A percentile compares a stretch with the other conserved stretches of the same genome.
Conservation (phyloP, 2,113 vertebrate species). For the Mungos mungo region DNA sequence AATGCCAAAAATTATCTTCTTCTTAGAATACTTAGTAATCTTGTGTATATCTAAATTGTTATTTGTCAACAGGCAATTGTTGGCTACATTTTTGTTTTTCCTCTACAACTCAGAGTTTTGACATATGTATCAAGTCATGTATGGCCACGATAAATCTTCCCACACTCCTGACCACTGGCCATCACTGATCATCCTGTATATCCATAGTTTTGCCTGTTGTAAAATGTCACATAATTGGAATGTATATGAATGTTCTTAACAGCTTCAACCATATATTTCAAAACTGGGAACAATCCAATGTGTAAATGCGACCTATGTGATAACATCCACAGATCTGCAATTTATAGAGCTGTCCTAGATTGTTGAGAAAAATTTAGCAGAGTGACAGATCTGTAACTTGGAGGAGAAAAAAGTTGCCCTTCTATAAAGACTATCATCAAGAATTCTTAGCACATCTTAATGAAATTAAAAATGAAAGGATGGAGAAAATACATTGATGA, state of each 20-base stretch:
- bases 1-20: not conserved
- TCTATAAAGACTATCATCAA: slow-evolving; percentile 16
- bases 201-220: not conserved
- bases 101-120: not conserved
- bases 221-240: not conserved
- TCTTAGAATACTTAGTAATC: not conserved
- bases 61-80: not conserved
- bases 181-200: not conserved
- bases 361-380: not conserved
- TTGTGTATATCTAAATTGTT: not conserved
- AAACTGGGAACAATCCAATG: not conserved
- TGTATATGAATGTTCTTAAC: not conserved
- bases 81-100: not conserved
- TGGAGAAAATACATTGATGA: slow-evolving; percentile 45
- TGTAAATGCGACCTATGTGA: not conserved
- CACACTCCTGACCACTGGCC: not conserved
- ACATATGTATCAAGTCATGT: not conserved
- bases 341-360: not conserved
- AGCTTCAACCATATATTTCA: slow-evolving; percentile 34
- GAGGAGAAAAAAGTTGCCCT: not conserved
- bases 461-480: slow-evolving; percentile 61
- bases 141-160: not conserved
- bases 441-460: slow-evolving; percentile 24
- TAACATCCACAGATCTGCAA: not conserved
- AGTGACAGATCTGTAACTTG: not conserved